Conservation (phyloP, 2,797 vertebrate species). For the Pseudotriccus pelzelni region DNA sequence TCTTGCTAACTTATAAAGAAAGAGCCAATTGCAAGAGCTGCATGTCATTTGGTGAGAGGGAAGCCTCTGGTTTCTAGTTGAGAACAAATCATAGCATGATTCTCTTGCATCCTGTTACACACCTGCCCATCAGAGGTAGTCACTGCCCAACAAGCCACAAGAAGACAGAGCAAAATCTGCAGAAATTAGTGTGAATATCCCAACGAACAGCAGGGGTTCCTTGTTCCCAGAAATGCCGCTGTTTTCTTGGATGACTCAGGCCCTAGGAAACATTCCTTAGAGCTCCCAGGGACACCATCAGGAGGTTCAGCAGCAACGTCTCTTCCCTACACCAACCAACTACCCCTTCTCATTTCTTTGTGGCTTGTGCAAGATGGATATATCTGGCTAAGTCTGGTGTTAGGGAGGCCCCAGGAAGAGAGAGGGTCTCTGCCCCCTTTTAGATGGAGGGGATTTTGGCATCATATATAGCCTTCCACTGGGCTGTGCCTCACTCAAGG, state of each 20-base stretch:
- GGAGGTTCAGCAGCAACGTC: background rate
- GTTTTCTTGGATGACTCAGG: background rate
- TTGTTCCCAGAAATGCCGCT: background rate
- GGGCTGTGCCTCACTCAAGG: background rate
- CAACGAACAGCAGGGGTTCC: background rate
- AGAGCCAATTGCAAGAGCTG: background rate
- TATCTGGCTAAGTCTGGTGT: background rate
- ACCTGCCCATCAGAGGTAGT: background rate
- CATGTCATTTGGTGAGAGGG: background rate
- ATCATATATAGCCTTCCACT: rapidly evolving
- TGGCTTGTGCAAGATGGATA: background rate
- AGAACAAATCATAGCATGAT: background rate
- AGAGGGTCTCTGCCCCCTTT: background rate
- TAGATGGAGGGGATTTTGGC: background rate
- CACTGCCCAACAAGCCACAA: background rate
- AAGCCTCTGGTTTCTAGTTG: background rate
- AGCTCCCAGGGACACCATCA: background rate
- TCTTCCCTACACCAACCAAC: background rate
- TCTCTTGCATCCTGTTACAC: background rate
- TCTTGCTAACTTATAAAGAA: background rate
- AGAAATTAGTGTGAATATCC: background rate
- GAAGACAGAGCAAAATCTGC: background rate
- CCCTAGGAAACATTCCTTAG: background rate
- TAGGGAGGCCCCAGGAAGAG: background rate
- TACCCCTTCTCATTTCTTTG: background rate